phyloP scores from a whole-genome alignment of 92 coral and sea anemone genomes.

The Bergia puertoricense region DNA sequence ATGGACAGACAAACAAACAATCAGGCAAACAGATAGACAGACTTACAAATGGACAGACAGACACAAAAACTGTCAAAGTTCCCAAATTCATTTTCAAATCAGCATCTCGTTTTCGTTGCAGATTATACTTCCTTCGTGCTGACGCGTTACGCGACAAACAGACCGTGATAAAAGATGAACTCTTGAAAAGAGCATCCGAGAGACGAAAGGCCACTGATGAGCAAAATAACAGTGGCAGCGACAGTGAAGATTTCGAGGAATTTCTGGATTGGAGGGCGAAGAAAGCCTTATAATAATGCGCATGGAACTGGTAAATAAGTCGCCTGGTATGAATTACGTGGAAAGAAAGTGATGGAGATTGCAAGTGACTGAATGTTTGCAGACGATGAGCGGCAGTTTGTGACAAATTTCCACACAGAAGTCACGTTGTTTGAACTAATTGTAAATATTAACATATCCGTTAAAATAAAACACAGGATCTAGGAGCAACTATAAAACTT shows the following conservation, averaged over 20 bases:
- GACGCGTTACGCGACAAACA: constrained; percentile 89
- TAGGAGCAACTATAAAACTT: background rate
- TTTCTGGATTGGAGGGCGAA: constrained; percentile 98
- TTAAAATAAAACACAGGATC: too few relatives aligned
- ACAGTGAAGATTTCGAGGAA: constrained; percentile 93
- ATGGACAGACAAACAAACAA: background rate
- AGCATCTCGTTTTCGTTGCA: constrained; percentile 16
- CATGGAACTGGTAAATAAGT: background rate
- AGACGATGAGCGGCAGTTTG: background rate
- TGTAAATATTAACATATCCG: background rate
- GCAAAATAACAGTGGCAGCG: constrained; percentile 63
- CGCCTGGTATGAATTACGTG: background rate
- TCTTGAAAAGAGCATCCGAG: constrained; percentile 48
- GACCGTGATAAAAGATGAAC: constrained; percentile 59
- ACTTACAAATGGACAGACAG: background rate
- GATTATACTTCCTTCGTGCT: constrained; percentile 92
- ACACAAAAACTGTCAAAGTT: background rate
- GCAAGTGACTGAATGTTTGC: background rate
- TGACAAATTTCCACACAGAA: too few relatives aligned
- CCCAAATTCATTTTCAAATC: background rate
- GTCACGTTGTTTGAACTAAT: background rate
- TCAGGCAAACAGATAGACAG: background rate
- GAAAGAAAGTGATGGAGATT: background rate
- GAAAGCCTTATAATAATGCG: constrained; percentile 59
- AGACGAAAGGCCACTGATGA: constrained; percentile 47